Evolutionary conservation across 2,888 invertebrate genomes (phyloP), one percentile per base, ranked within the genome.

Genomic region (Sthenelais limicola): DNA sequence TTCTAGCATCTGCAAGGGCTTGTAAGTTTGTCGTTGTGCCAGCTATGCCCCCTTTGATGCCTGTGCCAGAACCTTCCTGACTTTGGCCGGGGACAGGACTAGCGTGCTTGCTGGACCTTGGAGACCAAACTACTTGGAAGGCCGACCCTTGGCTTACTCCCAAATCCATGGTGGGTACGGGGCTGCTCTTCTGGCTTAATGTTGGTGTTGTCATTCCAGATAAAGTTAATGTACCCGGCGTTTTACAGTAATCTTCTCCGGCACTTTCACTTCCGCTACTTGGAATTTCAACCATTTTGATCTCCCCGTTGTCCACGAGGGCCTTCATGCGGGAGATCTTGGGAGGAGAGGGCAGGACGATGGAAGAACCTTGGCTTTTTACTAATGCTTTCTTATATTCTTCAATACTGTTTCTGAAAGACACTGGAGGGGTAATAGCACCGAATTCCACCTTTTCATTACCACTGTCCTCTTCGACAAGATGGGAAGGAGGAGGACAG

Each of bases 271-370:
- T 24, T 7, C 30, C 56, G 2, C n/a, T 35, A n/a, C 21, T 5
- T n/a, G 21, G 9, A 18, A 32, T 28, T 24, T 38, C 62, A 24
- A 62, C 24, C 18, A 24, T 38, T 28, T 5, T 62, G 1, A 62
- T 62, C 24, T 62, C 62, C 15, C 62, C 62, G 26, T 62, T 62
- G 24, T 62, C 62, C n/a, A 62, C 24, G 7, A 38, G 38, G 3
- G 62, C 62, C 62, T 38, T 24, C 62, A 62, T 62, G 24, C 62
- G 62, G 21, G 62, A 62, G 3, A 62, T 43, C 35, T 62, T 62
- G 38, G 62, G 62, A 2, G 62, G 62, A 1, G 62, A 62, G 24
- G 38, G 38, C 2, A 38, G 26, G 21, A 43, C 38, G 24, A 62
- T 12, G 3, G 56, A 15, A 7, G n/a, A 32, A 7, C 7, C 38